A percentile compares a stretch with the other conserved stretches of the same genome.
phyloP scores from a whole-genome alignment of 92 coral and sea anemone species.

The Epizoanthus fatuus region DNA sequence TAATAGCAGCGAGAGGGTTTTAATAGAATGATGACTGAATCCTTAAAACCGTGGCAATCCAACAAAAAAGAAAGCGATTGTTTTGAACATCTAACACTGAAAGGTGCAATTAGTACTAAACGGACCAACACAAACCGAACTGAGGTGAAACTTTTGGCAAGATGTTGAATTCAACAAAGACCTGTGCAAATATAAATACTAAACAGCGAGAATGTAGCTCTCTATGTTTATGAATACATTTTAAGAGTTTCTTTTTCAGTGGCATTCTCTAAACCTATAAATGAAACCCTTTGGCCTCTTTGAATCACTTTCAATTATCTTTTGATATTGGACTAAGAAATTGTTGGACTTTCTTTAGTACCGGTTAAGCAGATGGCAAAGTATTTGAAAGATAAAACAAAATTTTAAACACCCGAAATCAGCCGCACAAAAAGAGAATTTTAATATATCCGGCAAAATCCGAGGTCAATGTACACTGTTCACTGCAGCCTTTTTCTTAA shows the following conservation, averaged over 20 bases:
- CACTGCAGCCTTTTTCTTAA: too few species aligned
- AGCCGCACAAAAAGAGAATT: constrained; percentile 13
- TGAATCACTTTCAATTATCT: background rate
- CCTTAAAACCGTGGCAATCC: constrained; percentile 14
- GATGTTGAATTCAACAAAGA: background rate
- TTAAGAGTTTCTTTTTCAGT: too few species aligned
- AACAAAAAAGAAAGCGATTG: constrained; percentile 19
- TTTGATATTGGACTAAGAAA: background rate
- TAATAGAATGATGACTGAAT: background rate
- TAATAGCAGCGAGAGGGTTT: background rate
- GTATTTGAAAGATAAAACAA: constrained; percentile 6
- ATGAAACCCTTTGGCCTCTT: background rate
- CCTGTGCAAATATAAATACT: background rate
- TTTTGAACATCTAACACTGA: constrained; percentile 1
- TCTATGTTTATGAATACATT: background rate
- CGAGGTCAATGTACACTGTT: too few species aligned
- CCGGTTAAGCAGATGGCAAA: constrained; percentile 14
- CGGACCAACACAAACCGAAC: constrained; percentile 19
- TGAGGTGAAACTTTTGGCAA: constrained; percentile 18
- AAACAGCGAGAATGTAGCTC: background rate
- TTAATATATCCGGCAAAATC: too few species aligned
- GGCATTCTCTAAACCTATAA: background rate
- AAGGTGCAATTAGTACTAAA: constrained; percentile 33
- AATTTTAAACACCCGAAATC: constrained; percentile 1
- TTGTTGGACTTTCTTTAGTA: background rate